Percentiles rank a stretch among this genome's conserved stretches.
Conservation (phyloP, 2,888 invertebrate genomes). For the Rhingia campestris region DNA sequence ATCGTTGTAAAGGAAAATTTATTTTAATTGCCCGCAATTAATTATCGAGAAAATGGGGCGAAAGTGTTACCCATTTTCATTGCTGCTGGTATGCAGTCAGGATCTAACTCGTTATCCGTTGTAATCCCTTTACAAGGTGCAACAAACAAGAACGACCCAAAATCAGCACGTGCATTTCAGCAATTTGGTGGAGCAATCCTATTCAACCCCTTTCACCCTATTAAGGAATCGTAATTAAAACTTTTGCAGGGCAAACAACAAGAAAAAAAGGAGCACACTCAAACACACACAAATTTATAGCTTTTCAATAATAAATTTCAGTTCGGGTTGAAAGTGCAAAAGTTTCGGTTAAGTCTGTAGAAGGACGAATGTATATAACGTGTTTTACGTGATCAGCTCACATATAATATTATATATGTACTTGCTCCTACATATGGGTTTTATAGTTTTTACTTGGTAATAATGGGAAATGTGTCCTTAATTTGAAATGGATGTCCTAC, state of each 20-base stretch:
- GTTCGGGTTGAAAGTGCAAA: constrained; percentile 38
- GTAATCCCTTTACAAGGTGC: constrained; percentile 66
- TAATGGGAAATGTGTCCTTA: constrained; percentile 4
- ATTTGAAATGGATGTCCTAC: constrained; percentile 22
- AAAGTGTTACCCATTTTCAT: constrained; percentile 44
- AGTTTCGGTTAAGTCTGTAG: constrained; percentile 55
- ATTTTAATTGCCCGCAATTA: constrained; percentile 71
- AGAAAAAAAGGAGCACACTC: neutral
- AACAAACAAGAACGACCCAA: constrained; percentile 57
- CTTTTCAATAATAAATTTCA: constrained; percentile 66
- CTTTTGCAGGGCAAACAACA: constrained; percentile 28
- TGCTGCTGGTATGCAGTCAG: neutral
- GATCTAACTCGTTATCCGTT: constrained; percentile 48
- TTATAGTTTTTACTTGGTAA: constrained; percentile 10
- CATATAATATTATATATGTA: neutral
- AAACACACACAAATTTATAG: constrained; percentile 55
- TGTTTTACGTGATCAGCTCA: constrained; percentile 52
- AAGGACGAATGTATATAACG: constrained; percentile 42
- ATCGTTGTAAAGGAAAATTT: constrained; percentile 66
- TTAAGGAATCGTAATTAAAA: constrained; percentile 62
- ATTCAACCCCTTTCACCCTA: constrained; percentile 7
- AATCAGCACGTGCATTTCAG: constrained; percentile 45
- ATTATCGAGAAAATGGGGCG: constrained; percentile 68
- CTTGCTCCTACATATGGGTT: neutral
- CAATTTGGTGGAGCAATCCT: neutral